Evolutionary conservation across 2,113 vertebrate genomes (phyloP), one percentile per base, ranked within the genome.

Genomic region (Zingel zingel): DNA sequence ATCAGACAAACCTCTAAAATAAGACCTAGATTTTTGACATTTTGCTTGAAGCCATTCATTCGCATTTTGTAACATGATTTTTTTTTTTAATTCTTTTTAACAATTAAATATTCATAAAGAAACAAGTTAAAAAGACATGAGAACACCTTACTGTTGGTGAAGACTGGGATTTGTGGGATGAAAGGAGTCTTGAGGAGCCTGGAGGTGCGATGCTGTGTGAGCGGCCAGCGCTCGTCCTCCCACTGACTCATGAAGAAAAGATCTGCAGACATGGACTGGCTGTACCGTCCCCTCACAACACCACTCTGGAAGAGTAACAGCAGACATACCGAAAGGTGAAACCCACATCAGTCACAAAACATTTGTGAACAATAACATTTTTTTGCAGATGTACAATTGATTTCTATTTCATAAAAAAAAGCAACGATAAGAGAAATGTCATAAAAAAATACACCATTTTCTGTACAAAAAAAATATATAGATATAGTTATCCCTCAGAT

Each of bases 161-260:
- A 16, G 30, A 61, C 7, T 25, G 59, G 88, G 15, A 47, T 73
- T 62, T 57, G 64, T 16, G 90, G 89, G n/a, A 91, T 36, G 58
- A 85, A 53, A 39, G 85, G 85, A 15, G 89, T 87, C 74, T 48
- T 48, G 0, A 92, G 85, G 43, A 68, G 80, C 74, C 83, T 81
- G 75, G 92, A 75, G 73, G 77, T 82, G 66, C 89, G 80, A 47
- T 89, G 87, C 51, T 92, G 88, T 1, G 91, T 89, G 12, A 89
- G 74, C 47, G 83, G 86, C 89, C 90, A 92, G 14, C 50, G 82
- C 14, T 83, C 70, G 27, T 94, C 92, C 75, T 78, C 74, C 91
- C 89, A 94, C 76, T 86, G 84, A 27, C 86, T 89, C 87, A 86
- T 70, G 54, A 89, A 71, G 80, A 86, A 84, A 48, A 93, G 67